These are phyloP conservation scores for Schizopygopsis malacanthus DNA, from an alignment of 2,797 vertebrate genomes.

Conservation along the genomic window DNA sequence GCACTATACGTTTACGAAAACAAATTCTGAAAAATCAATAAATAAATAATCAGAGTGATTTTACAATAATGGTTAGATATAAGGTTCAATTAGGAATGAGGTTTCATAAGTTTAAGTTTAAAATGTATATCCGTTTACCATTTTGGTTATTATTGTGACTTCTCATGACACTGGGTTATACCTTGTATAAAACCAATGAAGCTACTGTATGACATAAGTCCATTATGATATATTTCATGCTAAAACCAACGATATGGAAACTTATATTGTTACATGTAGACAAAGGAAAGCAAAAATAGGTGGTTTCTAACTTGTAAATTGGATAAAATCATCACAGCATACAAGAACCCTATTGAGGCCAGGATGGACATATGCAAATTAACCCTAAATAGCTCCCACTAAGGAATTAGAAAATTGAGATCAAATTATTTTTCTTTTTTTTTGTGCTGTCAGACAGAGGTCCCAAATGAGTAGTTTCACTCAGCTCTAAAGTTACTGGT, in stretches of 20 bases:
- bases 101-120: not conserved
- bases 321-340: slow-evolving; percentile 19
- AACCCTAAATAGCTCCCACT: slow-evolving; percentile 50
- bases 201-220: not conserved
- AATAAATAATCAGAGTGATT: not conserved
- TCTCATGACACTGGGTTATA: not conserved
- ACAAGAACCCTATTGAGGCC: slow-evolving; percentile 30
- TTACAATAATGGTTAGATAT: not conserved
- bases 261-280: not conserved
- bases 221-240: not conserved
- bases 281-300: not conserved
- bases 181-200: not conserved
- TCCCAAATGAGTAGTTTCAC: slow-evolving; percentile 49
- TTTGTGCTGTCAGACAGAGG: slow-evolving; percentile 25
- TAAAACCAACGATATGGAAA: not conserved
- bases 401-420: slow-evolving; percentile 52
- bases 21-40: not conserved
- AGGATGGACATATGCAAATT: not conserved
- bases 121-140: not conserved
- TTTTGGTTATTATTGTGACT: not conserved
- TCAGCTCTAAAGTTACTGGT: slow-evolving; percentile 28
- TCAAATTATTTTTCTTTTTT: slow-evolving; percentile 38
- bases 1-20: not conserved
- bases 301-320: slow-evolving; percentile 25
- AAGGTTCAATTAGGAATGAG: not conserved